Percentiles rank a stretch among this genome's conserved stretches.
Evolutionary conservation across 1,140 invertebrate species (phyloP).

Genomic region (Lamellibrachia luymesi): DNA sequence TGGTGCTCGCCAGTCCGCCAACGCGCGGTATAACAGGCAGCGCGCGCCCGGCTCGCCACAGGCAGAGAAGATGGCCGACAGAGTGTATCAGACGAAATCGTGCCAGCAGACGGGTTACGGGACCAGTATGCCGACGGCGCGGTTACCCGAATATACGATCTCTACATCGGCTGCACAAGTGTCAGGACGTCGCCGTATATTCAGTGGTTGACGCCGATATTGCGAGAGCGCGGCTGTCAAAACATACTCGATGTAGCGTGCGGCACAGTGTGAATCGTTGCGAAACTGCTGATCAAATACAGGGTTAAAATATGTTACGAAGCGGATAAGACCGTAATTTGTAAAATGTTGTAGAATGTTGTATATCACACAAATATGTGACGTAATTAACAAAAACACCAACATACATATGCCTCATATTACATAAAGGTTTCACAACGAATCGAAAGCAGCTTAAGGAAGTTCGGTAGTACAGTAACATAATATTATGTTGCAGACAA

Average conservation of each 20-base stretch:
- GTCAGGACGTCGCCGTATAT: slow-evolving; percentile 79
- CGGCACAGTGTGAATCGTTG: slow-evolving; percentile 72
- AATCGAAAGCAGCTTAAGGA: too few species aligned
- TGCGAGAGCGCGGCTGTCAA: slow-evolving; percentile 69
- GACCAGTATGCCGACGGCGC: slow-evolving; percentile 82
- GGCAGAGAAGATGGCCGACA: slow-evolving; percentile 46
- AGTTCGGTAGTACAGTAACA: too few species aligned
- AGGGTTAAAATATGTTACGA: slow-evolving; percentile 23
- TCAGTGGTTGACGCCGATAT: slow-evolving; percentile 57
- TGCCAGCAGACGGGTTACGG: slow-evolving; percentile 75
- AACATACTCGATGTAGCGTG: slow-evolving; percentile 80
- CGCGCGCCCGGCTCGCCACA: not conserved
- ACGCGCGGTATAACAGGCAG: not conserved
- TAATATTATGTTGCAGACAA: not conserved
- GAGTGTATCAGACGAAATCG: slow-evolving; percentile 72
- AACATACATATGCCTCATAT: too few species aligned
- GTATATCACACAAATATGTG: too few species aligned
- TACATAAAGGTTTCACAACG: too few species aligned
- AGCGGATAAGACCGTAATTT: too few species aligned
- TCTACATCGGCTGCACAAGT: slow-evolving; percentile 82
- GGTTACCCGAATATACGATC: slow-evolving; percentile 72
- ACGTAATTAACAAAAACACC: too few species aligned
- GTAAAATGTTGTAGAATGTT: too few species aligned
- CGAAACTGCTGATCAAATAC: too few species aligned
- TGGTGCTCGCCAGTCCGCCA: not conserved